Evolutionary conservation across 1,140 invertebrate genomes (phyloP).

Genomic region (Drosophila sulfurigaster): DNA sequence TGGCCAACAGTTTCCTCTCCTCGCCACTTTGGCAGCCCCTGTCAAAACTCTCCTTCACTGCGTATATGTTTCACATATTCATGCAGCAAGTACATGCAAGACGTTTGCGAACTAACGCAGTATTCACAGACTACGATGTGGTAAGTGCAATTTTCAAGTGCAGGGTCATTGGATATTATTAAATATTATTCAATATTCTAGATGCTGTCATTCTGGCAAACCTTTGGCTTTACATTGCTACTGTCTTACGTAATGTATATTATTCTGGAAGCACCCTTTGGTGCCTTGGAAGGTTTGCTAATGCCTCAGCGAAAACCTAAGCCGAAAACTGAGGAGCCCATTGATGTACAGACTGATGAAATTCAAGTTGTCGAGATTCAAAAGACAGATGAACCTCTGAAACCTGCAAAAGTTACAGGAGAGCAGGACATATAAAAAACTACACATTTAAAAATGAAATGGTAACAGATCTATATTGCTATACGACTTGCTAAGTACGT

Average conservation of each 20-base stretch:
- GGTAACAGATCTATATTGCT: too few species aligned
- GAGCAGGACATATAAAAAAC: too few species aligned
- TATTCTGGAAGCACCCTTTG: slow-evolving; percentile 58
- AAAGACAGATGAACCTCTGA: neutral
- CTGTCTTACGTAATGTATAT: slow-evolving; percentile 55
- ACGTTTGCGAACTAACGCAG: slow-evolving; percentile 33
- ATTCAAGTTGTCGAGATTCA: neutral
- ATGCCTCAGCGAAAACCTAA: slow-evolving; percentile 2
- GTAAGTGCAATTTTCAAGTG: slow-evolving; percentile 33
- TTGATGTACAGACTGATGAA: neutral
- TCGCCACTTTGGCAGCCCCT: slow-evolving; percentile 85
- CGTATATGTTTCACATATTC: slow-evolving; percentile 85
- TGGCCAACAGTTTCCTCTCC: slow-evolving; percentile 85
- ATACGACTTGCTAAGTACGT: too few species aligned
- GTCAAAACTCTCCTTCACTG: slow-evolving; percentile 85
- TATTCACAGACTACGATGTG: slow-evolving; percentile 56
- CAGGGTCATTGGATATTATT: neutral
- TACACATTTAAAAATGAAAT: too few species aligned
- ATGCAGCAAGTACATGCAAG: slow-evolving; percentile 47
- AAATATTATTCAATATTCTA: slow-evolving; percentile 1
- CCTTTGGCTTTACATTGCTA: slow-evolving; percentile 55
- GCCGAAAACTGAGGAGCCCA: neutral
- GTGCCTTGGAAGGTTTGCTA: slow-evolving; percentile 40
- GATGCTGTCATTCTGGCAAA: slow-evolving; percentile 61
- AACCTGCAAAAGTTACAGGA: neutral